A percentile compares a stretch with the other conserved stretches of the same genome.
These are phyloP conservation scores for Gambusia holbrooki DNA, from an alignment of 2,113 vertebrate genomes.

Conservation along the genomic window DNA sequence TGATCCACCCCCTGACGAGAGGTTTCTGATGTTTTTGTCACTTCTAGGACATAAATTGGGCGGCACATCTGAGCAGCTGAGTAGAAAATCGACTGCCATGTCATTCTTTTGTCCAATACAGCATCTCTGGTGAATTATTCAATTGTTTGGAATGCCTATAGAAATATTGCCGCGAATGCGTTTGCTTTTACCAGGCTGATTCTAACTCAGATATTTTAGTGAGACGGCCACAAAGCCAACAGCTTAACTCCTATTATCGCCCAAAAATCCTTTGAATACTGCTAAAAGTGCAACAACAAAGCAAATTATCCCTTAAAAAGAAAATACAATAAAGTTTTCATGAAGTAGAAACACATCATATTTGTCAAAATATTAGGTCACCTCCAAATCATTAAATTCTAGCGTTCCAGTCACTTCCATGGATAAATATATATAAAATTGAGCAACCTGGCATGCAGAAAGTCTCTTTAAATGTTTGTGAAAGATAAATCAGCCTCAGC, in stretches of 20 bases:
- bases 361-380: neutral
- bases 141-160: neutral
- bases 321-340: neutral
- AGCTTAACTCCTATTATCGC: neutral
- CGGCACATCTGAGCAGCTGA: neutral
- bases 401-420: neutral
- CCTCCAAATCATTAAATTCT: neutral
- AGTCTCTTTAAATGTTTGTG: neutral
- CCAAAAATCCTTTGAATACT: neutral
- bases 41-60: neutral
- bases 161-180: neutral
- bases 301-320: neutral
- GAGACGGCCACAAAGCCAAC: neutral
- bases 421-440: neutral
- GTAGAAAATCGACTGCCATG: neutral
- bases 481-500: neutral
- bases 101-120: neutral
- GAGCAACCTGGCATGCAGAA: neutral
- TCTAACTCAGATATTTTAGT: too few relatives aligned
- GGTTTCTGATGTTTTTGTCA: slow-evolving; percentile 14
- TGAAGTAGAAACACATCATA: neutral
- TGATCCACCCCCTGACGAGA: slow-evolving; percentile 26
- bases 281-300: neutral
- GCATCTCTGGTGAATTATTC: neutral
- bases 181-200: neutral